phyloP scores from a whole-genome alignment of 92 coral and sea anemone species.

The Phenganax stokvisi region DNA sequence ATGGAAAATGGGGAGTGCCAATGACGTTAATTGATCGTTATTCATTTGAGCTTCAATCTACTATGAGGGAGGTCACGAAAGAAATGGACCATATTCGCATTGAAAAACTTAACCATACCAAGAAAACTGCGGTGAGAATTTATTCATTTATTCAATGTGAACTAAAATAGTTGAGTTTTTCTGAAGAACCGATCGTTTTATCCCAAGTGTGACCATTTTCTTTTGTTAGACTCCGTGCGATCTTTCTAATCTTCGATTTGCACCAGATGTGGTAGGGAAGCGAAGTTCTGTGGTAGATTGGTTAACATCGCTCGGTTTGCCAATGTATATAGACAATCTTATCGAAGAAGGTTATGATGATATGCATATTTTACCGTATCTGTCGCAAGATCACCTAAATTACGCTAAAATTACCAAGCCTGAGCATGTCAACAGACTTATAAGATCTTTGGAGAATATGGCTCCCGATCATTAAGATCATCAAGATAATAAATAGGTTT shows the following conservation, averaged over 20 bases:
- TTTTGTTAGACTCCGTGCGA: conserved; percentile 68
- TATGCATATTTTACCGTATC: conserved; percentile 64
- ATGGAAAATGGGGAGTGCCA: conserved; percentile 87
- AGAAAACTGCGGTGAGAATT: conserved; percentile 57
- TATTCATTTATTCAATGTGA: background rate
- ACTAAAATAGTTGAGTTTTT: background rate
- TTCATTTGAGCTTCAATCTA: conserved; percentile 71
- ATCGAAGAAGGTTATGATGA: conserved; percentile 80
- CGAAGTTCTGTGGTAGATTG: conserved; percentile 63
- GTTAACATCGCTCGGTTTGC: conserved; percentile 80
- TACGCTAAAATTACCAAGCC: conserved; percentile 81
- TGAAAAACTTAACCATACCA: conserved; percentile 47
- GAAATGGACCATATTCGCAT: conserved; percentile 73
- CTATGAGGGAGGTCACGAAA: conserved; percentile 64
- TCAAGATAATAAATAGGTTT: too few species aligned
- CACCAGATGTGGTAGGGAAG: conserved; percentile 60
- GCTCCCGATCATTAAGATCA: conserved; percentile 25
- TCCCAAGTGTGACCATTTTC: too few species aligned
- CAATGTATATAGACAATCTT: conserved; percentile 76
- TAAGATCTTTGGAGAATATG: conserved; percentile 73
- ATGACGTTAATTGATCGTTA: conserved; percentile 75
- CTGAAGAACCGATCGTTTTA: background rate
- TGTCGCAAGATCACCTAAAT: conserved; percentile 77
- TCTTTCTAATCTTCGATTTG: conserved; percentile 48
- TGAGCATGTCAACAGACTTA: conserved; percentile 73